phyloP scores from a whole-genome alignment of 2,888 invertebrate species.

The Dolichopus griseipennis region DNA sequence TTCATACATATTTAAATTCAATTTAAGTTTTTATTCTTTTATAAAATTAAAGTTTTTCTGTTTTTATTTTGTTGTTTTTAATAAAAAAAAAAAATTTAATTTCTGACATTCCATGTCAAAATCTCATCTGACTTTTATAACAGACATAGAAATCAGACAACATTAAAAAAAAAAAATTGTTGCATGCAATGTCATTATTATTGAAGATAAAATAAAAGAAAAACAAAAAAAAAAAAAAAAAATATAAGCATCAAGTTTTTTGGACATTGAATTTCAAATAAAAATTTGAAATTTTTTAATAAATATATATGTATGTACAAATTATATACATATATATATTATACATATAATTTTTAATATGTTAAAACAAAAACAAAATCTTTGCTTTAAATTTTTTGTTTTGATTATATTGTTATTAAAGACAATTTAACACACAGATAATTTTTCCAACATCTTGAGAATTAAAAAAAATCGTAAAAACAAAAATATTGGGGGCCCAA shows the following conservation, averaged over 20 bases:
- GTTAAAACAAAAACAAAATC: no score
- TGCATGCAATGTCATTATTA: constrained; percentile 6
- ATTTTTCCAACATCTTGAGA: not conserved
- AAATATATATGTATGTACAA: not conserved
- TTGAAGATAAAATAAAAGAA: not conserved
- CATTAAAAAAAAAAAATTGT: not conserved
- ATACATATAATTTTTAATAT: not conserved
- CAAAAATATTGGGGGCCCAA: no score
- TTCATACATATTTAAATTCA: no score
- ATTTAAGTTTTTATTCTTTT: no score
- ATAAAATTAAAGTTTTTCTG: no score
- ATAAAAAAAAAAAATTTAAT: not conserved
- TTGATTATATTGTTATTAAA: constrained; percentile 2
- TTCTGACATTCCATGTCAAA: constrained; percentile 4
- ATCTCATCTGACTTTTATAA: not conserved
- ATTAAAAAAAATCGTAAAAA: no score
- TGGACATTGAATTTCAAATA: not conserved
- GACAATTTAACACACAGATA: not conserved
- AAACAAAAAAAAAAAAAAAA: no score
- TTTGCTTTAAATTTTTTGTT: not conserved
- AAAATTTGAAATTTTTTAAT: constrained; percentile 3
- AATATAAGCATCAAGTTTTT: not conserved
- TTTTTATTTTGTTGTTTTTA: not conserved
- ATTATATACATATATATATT: not conserved
- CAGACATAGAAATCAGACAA: not conserved